phyloP scores from a whole-genome alignment of 2,888 invertebrate species.

The Endotricha flammealis region DNA sequence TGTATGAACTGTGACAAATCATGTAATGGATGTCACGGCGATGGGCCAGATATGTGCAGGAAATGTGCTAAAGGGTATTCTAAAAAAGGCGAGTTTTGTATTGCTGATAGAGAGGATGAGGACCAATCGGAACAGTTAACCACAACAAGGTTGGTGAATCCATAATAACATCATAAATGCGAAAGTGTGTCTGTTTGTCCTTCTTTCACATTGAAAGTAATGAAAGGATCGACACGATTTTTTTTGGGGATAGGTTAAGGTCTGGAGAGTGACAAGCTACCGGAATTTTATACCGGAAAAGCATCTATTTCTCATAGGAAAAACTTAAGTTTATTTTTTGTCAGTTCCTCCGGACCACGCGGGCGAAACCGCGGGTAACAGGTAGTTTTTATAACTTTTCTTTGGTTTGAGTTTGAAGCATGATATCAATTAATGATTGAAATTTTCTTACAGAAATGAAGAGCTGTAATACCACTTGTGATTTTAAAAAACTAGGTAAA shows the following conservation, averaged over 20 bases:
- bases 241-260: too few species aligned
- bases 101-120: conserved; percentile 78
- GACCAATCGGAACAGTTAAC: conserved; percentile 53
- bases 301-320: too few species aligned
- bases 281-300: too few species aligned
- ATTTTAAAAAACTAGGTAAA: conserved; percentile 45
- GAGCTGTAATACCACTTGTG: conserved; percentile 48
- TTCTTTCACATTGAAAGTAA: too few species aligned
- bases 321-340: too few species aligned
- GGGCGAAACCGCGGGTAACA: too few species aligned
- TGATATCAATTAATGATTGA: conserved; percentile 21
- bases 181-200: too few species aligned
- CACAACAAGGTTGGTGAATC: conserved; percentile 40
- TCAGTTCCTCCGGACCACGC: too few species aligned
- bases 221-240: too few species aligned
- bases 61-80: conserved; percentile 87
- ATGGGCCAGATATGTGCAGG: conserved; percentile 94
- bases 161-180: too few species aligned
- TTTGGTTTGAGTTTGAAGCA: conserved; percentile 5
- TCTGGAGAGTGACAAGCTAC: too few species aligned
- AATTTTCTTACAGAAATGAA: conserved; percentile 61
- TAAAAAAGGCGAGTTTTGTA: conserved; percentile 86
- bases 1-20: conserved; percentile 91
- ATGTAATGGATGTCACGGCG: conserved; percentile 90
- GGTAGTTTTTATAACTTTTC: too few species aligned